Conservation (phyloP, 2,888 invertebrate species). For the Zaprionus lineosus region DNA sequence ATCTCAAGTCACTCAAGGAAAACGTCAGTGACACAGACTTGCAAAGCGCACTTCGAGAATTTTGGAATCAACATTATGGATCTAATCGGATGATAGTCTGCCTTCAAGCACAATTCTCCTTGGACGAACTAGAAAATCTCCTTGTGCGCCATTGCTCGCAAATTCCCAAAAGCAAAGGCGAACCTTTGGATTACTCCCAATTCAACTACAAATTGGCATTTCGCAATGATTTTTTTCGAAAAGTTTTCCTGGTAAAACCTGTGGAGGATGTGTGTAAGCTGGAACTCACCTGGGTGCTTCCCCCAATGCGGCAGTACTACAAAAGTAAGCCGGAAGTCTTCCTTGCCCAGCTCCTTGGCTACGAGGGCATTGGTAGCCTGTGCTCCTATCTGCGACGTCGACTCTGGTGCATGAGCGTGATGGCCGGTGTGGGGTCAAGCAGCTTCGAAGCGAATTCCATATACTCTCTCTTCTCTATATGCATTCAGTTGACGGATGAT, state of each 20-base stretch:
- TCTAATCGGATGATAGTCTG: slow-evolving; percentile 94
- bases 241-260: slow-evolving; percentile 88
- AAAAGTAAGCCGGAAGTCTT: slow-evolving; percentile 85
- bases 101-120: slow-evolving; percentile 86
- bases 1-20: slow-evolving; percentile 88
- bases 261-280: slow-evolving; percentile 89
- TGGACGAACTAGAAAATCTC: slow-evolving; percentile 79
- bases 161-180: slow-evolving; percentile 87
- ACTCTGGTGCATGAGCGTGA: slow-evolving; percentile 90
- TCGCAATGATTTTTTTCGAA: slow-evolving; percentile 69
- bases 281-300: slow-evolving; percentile 82
- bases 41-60: slow-evolving; percentile 88
- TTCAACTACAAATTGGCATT: slow-evolving; percentile 80
- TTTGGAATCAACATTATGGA: slow-evolving; percentile 90
- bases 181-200: slow-evolving; percentile 85
- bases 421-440: slow-evolving; percentile 88
- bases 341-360: slow-evolving; percentile 89
- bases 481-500: slow-evolving; percentile 89
- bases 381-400: slow-evolving; percentile 88
- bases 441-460: slow-evolving; percentile 91
- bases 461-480: slow-evolving; percentile 89
- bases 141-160: slow-evolving; percentile 86
- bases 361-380: slow-evolving; percentile 94
- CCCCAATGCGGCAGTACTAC: slow-evolving; percentile 75
- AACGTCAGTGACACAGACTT: slow-evolving; percentile 87